Conservation (phyloP, 2,113 vertebrate genomes). For the Parus major region DNA sequence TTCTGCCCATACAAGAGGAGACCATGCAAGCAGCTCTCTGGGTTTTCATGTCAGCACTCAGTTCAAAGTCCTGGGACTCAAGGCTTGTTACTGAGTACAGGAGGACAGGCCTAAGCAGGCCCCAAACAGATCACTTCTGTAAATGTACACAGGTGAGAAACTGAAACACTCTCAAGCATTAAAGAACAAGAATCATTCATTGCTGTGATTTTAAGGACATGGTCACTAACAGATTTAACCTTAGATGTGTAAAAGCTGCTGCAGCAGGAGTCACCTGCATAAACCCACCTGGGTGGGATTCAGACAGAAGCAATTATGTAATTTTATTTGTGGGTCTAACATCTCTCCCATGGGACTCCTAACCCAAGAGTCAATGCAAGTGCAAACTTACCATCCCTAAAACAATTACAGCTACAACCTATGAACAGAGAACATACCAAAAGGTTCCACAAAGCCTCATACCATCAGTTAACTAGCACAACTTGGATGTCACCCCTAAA, state of each 20-base stretch:
- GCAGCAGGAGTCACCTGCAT: background rate
- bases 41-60: background rate
- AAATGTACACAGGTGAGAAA: background rate
- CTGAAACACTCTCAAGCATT: background rate
- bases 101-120: background rate
- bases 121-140: background rate
- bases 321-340: background rate
- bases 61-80: background rate
- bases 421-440: fast-evolving
- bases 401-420: background rate
- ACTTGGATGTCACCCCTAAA: background rate
- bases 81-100: background rate
- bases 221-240: background rate
- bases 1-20: background rate
- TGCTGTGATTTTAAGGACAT: background rate
- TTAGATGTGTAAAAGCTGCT: background rate
- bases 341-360: background rate
- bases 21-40: background rate
- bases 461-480: background rate
- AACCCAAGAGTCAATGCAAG: background rate
- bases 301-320: background rate
- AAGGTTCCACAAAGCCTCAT: background rate
- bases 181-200: background rate
- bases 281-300: background rate
- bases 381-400: background rate